Base-by-base conservation (phyloP, 2,113 vertebrate genomes). In the Pionites leucogaster region DNA sequence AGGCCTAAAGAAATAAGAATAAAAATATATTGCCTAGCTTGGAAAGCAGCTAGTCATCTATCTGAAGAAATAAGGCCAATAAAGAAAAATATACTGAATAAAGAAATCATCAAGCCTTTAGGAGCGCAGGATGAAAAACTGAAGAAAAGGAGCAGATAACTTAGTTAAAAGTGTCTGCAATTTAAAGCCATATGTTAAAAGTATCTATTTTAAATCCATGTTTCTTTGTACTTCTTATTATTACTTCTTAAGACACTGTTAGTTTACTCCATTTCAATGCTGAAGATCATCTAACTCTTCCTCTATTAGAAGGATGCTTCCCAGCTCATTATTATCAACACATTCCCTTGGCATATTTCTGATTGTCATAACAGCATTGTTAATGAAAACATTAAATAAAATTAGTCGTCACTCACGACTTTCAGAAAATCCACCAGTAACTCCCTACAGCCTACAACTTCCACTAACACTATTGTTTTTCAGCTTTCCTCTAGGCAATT, bases 321-420 rank as follows among this genome's bases (percentile, higher is more conserved):
- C 47, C 60, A 77, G 39, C 0, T 41, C 41, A 28, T 12, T 0
- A 0, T 16, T 27, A 31, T 31, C 44, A 20, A 12, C 50, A 23
- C 7, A 2, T 47, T 64, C 60, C 44, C 44, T 65, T 39, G 49
- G 4, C 4, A 0, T 1, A 6, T 35, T 72, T 28, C 44, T 71
- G 50, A 4, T 19, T 53, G 25, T 14, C 50, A 35, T n/a, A 24
- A 29, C 68, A 55, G 37, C 27, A 4, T 6, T 52, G 42, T 13
- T 42, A 33, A 62, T 0, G 52, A 65, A 50, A 75, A 79, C 17
- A 35, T 41, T 28, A 16, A 75, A 78, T 42, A 9, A 68, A 84
- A 67, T 3, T 15, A 25, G 13, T 87, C 17, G 60, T 42, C 28
- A 1, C 35, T 78, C 28, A 5, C 28, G 33, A 22, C 33, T 50